Conservation (phyloP, 2,113 vertebrate species). For the Macquaria ambigua region DNA sequence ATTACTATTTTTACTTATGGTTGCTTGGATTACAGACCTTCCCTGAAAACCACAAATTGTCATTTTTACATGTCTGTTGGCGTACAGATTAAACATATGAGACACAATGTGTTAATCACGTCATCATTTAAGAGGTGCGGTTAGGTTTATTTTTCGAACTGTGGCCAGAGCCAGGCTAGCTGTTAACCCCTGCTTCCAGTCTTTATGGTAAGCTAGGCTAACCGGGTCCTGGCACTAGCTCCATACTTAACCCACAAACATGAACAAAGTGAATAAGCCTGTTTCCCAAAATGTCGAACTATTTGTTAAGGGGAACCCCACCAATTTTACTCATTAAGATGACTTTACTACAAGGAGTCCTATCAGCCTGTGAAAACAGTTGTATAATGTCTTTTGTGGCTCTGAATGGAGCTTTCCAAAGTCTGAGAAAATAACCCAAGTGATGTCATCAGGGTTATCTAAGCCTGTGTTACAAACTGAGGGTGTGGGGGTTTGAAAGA, state of each 20-base stretch:
- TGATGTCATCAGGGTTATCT: neutral
- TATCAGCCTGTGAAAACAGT: neutral
- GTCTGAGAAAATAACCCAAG: neutral
- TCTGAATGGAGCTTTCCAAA: neutral
- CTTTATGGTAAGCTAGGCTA: neutral
- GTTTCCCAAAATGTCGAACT: neutral
- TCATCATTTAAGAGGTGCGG: no score
- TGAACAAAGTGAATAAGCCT: neutral
- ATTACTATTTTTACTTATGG: neutral
- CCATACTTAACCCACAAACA: neutral
- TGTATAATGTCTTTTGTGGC: neutral
- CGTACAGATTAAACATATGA: neutral
- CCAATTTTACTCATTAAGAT: neutral
- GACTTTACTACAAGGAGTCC: neutral
- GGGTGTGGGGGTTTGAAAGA: neutral
- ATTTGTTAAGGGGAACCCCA: neutral
- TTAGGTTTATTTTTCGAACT: neutral
- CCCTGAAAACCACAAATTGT: neutral
- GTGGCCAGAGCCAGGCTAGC: neutral
- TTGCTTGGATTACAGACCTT: neutral
- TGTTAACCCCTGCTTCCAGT: neutral
- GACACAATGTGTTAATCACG: neutral
- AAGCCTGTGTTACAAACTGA: neutral
- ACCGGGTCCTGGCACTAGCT: neutral
- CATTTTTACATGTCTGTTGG: neutral